Base-by-base conservation (phyloP, 2,113 vertebrate species). In the Heliornis fulica region DNA sequence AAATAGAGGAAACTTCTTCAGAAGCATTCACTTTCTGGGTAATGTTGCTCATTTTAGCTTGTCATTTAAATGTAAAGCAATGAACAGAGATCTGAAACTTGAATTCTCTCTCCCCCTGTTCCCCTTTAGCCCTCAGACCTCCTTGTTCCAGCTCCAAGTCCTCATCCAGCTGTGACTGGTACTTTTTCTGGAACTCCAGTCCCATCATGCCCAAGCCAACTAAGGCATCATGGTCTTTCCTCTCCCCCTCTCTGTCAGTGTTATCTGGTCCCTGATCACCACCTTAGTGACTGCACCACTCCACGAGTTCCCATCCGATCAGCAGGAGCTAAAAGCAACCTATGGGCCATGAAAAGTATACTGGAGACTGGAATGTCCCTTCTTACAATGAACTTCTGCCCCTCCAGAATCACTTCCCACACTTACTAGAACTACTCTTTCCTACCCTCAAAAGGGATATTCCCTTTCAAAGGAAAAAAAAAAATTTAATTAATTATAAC, bases 51-150 rank as follows among this genome's bases (percentile, higher is more conserved):
- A 80, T 77, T 83, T 83, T 80, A 74, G 31, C 56, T 45, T 72
- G 50, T 50, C 29, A 83, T 95, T 93, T 81, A 95, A 90, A 94
- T 26, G 7, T 51, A 71, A 89, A 96, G 57, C 40, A 60, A 85
- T 32, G 5, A 79, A 83, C 2, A 54, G n/a, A 90, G 77, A 94
- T 53, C 23, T 70, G 68, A 93, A 92, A 82, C 54, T 26, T 57
- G 50, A 74, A 93, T 70, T 87, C 32, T 69, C 53, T 40, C 45
- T 79, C 41, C 45, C 23, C 9, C 29, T 46, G 4, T 68, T 91
- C 51, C 40, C n/a, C n/a, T 91, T 93, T 80, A 88, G 61, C 80
- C 63, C 50, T 83, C 63, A 63, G n/a, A 70, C 63, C 48, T 93
- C 71, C 71, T 90, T 48, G 40, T 87, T 93, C 40, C 13, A 4